Conservation (phyloP, 2,113 vertebrate species). For the Glaucomys volans region DNA sequence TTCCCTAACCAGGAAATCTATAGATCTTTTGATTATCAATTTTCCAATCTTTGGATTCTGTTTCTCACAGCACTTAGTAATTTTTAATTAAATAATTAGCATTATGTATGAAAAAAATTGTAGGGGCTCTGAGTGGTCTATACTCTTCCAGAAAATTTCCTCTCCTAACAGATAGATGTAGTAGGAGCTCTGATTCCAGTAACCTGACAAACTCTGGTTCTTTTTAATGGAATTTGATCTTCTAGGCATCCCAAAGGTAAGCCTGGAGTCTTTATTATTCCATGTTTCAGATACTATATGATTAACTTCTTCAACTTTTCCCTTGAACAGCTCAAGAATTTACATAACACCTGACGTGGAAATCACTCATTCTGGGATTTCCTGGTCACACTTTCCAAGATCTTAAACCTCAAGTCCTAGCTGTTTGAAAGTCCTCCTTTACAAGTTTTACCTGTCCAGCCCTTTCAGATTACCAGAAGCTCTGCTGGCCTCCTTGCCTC, state of each 20-base stretch:
- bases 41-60: neutral
- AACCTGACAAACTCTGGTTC: neutral
- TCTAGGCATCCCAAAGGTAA: neutral
- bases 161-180: neutral
- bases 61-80: neutral
- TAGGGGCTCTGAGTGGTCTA: neutral
- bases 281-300: neutral
- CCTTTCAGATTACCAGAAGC: neutral
- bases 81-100: neutral
- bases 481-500: neutral
- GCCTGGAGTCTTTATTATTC: neutral
- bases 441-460: neutral
- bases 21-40: neutral
- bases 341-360: neutral
- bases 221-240: neutral
- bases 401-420: neutral
- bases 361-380: neutral
- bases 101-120: neutral
- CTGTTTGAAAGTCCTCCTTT: neutral
- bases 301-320: neutral
- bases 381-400: neutral
- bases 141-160: neutral
- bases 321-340: neutral
- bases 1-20: neutral
- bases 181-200: fast-evolving